Conservation (phyloP, 2,113 vertebrate genomes). For the Oncorhynchus kisutch region DNA sequence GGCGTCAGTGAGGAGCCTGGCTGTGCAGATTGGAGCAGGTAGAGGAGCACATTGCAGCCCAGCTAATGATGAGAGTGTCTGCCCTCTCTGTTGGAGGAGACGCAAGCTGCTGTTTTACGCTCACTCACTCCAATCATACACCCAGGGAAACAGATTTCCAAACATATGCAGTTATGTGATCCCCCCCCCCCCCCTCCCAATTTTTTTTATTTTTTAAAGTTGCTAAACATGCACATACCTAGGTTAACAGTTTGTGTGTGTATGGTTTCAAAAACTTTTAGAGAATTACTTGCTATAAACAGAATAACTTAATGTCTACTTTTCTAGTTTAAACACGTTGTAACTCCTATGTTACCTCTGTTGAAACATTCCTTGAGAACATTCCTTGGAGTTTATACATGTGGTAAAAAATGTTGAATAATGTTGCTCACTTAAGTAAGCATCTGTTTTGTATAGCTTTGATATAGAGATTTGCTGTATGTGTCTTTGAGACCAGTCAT, state of each 20-base stretch:
- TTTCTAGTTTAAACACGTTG: conserved; percentile 51
- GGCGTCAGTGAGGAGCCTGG: conserved; percentile 72
- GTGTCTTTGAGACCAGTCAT: too few relatives aligned
- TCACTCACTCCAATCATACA: conserved; percentile 70
- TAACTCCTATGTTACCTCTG: conserved; percentile 49
- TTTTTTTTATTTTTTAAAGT: conserved; percentile 52
- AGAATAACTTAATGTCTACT: conserved; percentile 55
- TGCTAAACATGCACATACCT: conserved; percentile 63
- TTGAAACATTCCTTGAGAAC: conserved; percentile 37
- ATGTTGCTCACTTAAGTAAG: too few relatives aligned
- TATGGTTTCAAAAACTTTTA: conserved; percentile 65
- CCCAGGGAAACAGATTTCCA: conserved; percentile 80
- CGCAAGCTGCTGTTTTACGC: conserved; percentile 71
- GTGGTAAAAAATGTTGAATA: too few relatives aligned
- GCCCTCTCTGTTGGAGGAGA: conserved; percentile 77
- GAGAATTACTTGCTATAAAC: conserved; percentile 49
- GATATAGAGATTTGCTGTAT: too few relatives aligned
- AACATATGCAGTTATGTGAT: conserved; percentile 72
- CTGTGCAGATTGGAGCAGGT: conserved; percentile 78
- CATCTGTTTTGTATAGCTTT: too few relatives aligned
- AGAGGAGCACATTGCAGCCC: conserved; percentile 73
- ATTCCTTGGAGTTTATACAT: too few relatives aligned
- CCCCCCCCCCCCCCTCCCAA: background rate
- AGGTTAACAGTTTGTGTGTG: conserved; percentile 66
- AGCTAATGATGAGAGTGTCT: conserved; percentile 80